phyloP scores from a whole-genome alignment of 2,113 vertebrate genomes.

The crab-eating macaque (Macaca fascicularis) region T2T-MFA8v1.1 NC_088386.1:38992001-38992500 shows the following conservation, averaged over 20 bases:
- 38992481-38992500: neutral
- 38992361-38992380: neutral
- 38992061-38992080: neutral
- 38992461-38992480: neutral
- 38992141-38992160: neutral
- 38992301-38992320: neutral
- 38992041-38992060: neutral
- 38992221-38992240: neutral
- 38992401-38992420: neutral
- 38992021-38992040: neutral
- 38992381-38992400: neutral
- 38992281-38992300: neutral
- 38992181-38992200: neutral
- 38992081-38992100: neutral
- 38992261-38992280: neutral
- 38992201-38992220: neutral
- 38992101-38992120: neutral
- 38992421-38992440: neutral
- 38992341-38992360: neutral
- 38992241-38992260: neutral
- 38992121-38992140: neutral
- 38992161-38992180: neutral
- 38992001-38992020: neutral
- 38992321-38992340: neutral
- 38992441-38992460: neutral